These are phyloP conservation scores for Apodemia zela DNA, from an alignment of 2,888 invertebrate species.

Conservation along the genomic window DNA sequence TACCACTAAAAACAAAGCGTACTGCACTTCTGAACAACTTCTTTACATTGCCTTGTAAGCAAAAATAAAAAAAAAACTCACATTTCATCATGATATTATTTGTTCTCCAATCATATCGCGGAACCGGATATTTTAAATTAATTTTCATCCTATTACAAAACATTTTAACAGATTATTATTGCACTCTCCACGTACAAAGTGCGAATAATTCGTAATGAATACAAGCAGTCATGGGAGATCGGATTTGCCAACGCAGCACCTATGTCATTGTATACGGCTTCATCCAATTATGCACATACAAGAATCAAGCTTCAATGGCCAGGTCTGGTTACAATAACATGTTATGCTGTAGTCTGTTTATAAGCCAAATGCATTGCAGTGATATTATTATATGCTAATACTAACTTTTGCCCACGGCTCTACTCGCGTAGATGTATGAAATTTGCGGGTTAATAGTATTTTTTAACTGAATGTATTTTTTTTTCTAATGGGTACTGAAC, in stretches of 20 bases:
- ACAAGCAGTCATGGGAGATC: conserved; percentile 3
- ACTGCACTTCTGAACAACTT: too few species aligned
- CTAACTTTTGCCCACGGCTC: too few species aligned
- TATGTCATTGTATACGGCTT: conserved; percentile 37
- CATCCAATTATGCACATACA: conserved; percentile 45
- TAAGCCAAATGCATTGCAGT: conserved; percentile 19
- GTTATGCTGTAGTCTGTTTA: conserved; percentile 24
- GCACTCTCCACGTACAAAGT: not conserved
- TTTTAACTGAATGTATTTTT: too few species aligned
- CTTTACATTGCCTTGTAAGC: not conserved
- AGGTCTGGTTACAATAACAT: conserved; percentile 37
- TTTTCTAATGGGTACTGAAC: too few species aligned
- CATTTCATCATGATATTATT: conserved; percentile 1
- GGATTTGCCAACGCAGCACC: conserved; percentile 27
- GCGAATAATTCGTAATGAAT: conserved; percentile 19
- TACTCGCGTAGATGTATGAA: too few species aligned
- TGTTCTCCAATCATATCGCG: not conserved
- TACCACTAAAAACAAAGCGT: not conserved
- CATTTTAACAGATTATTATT: conserved; percentile 9
- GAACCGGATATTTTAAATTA: conserved; percentile 11
- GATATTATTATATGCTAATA: not conserved
- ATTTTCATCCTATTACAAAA: conserved; percentile 18
- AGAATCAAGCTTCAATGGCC: conserved; percentile 36
- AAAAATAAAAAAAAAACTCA: not conserved
- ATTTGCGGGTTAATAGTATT: too few species aligned